Evolutionary conservation across 1,140 invertebrate species (phyloP).

Genomic region (Teleopsis dalmanni): DNA sequence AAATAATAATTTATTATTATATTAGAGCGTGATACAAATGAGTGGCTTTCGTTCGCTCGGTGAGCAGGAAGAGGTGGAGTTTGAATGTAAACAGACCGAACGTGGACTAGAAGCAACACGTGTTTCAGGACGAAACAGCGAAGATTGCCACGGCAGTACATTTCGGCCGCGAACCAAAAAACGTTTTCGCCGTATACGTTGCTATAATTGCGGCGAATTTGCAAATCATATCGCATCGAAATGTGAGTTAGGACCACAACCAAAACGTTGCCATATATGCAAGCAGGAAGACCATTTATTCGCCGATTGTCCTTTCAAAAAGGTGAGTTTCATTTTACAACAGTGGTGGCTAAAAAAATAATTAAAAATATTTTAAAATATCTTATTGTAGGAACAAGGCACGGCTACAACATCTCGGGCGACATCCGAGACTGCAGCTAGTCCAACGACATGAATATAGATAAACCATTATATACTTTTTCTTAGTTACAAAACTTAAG

Average conservation of each 20-base stretch:
- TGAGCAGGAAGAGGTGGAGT: slow-evolving; percentile 80
- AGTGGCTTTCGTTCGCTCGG: slow-evolving; percentile 76
- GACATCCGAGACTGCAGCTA: no score
- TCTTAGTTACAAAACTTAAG: no score
- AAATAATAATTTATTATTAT: slow-evolving; percentile 7
- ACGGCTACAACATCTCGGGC: no score
- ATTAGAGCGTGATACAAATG: slow-evolving; percentile 82
- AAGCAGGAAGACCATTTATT: slow-evolving; percentile 79
- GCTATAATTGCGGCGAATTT: slow-evolving; percentile 87
- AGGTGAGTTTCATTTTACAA: no score
- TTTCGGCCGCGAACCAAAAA: slow-evolving; percentile 63
- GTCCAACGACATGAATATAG: no score
- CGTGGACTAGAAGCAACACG: slow-evolving; percentile 78
- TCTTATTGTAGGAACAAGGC: no score
- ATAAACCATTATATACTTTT: no score
- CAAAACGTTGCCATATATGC: slow-evolving; percentile 82
- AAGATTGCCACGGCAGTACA: slow-evolving; percentile 70
- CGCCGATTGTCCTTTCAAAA: slow-evolving; percentile 66
- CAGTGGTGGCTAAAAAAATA: no score
- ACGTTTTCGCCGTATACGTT: slow-evolving; percentile 77
- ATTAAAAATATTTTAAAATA: no score
- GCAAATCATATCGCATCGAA: slow-evolving; percentile 84
- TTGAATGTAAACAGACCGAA: slow-evolving; percentile 72
- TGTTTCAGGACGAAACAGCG: slow-evolving; percentile 64
- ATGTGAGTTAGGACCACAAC: slow-evolving; percentile 75